These are phyloP conservation scores for Cygnus atratus DNA, from an alignment of 2,113 vertebrate species.

Conservation along the genomic window DNA sequence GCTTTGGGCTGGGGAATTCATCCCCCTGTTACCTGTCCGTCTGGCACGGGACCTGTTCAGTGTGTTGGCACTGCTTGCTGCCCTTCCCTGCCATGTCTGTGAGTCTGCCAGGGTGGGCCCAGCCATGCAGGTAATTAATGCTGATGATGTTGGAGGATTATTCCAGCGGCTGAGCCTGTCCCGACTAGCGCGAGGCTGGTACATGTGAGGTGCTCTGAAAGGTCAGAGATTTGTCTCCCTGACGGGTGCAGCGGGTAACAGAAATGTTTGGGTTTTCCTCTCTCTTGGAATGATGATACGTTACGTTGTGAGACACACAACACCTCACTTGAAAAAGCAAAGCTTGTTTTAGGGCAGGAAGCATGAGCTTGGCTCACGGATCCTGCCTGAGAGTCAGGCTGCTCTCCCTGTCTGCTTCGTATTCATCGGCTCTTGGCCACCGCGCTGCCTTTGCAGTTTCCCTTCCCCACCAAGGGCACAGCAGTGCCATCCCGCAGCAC, in stretches of 20 bases:
- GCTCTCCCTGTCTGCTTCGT: background rate
- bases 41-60: background rate
- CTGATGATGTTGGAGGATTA: background rate
- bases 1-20: background rate
- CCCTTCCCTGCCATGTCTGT: background rate
- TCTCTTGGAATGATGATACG: background rate
- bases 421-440: background rate
- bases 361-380: fast-evolving
- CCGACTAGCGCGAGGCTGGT: background rate
- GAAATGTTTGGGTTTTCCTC: background rate
- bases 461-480: background rate
- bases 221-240: background rate
- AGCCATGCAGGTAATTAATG: background rate
- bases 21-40: background rate
- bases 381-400: background rate
- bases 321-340: background rate
- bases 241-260: background rate
- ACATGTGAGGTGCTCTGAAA: background rate
- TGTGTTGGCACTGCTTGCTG: background rate
- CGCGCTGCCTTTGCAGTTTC: background rate
- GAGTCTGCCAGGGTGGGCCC: background rate
- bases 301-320: background rate
- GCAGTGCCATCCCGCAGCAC: fast-evolving
- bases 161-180: background rate
- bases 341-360: background rate